Percentiles rank a stretch among this genome's conserved stretches.
Evolutionary conservation across 2,888 invertebrate species (phyloP).

Genomic region (Mesorhabditis spiculigera): DNA sequence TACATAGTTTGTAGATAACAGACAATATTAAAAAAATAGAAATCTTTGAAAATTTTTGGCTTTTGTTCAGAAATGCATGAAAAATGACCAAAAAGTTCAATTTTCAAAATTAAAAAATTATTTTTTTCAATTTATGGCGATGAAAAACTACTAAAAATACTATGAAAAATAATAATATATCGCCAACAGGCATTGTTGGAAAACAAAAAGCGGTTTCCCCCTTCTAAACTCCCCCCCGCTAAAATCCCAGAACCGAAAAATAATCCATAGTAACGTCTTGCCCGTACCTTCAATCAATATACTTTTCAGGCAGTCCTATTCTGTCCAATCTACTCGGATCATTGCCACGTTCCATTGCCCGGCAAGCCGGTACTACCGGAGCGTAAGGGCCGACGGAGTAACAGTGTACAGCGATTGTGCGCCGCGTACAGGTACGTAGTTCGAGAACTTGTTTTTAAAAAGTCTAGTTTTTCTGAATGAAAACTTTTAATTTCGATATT

Average conservation of each 20-base stretch:
- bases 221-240: too few species aligned
- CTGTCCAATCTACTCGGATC: conserved; percentile 53
- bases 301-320: conserved; percentile 47
- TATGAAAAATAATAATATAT: too few species aligned
- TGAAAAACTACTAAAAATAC: too few species aligned
- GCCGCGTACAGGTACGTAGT: conserved; percentile 25
- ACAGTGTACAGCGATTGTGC: conserved; percentile 30
- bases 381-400: conserved; percentile 17
- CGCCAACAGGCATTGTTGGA: too few species aligned
- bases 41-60: too few species aligned
- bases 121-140: too few species aligned
- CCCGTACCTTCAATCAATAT: neutral
- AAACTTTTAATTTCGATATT: neutral
- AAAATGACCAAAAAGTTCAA: too few species aligned
- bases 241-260: neutral
- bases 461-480: neutral
- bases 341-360: conserved; percentile 47
- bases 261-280: neutral
- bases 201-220: too few species aligned
- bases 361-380: conserved; percentile 50
- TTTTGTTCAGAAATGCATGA: too few species aligned
- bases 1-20: too few species aligned
- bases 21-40: too few species aligned
- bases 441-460: neutral
- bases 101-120: too few species aligned